Base-by-base conservation (phyloP, 2,888 invertebrate genomes). In the Ornithoptera alexandrae region DNA sequence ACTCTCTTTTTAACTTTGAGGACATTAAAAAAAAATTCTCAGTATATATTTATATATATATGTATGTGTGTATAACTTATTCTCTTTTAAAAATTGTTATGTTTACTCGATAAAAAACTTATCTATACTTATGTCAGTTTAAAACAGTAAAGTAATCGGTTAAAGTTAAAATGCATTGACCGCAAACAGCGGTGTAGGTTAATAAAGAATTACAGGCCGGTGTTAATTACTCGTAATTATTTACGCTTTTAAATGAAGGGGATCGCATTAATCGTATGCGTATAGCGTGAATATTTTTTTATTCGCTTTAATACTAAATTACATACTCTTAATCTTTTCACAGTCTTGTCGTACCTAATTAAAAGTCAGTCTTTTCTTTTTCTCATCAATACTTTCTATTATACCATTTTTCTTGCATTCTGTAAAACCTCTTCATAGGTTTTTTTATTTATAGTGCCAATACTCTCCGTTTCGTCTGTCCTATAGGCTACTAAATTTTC, bases 181-280 rank as follows among this genome's bases (percentile, higher is more conserved):
- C 53, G 53, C n/a, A n/a, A 42, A 17, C 12, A n/a, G 53, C 53
- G 53, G 53, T 53, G 53, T n/a, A 8, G n/a, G n/a, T 53, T 53
- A 18, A 18, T n/a, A 53, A 53, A n/a, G n/a, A 53, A 53, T 53
- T 53, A 53, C 18, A 53, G 53, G 39, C 61, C 7, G 61, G 61
- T 39, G 61, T 56, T 67, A 67, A 67, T 61, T 61, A 53, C 24
- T 39, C 7, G 15, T 61, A 67, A 67, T 62, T 56, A 36, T 62
- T 67, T n/a, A 53, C n/a, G 61, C 61, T 61, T 67, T 67, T 61
- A 20, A 20, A 61, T 22, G 61, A 39, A 67, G 10, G 22, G 20
- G 39, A 30, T 20, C 36, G 56, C 1, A 15, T 62, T 46, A 62
- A 62, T n/a, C 5, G n/a, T 30, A 18, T 7, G 60, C 53, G 4